Evolutionary conservation across 37 sponge, comb jelly and placozoan genomes (phyloP).

Genomic region (Ephydatia muelleri): DNA sequence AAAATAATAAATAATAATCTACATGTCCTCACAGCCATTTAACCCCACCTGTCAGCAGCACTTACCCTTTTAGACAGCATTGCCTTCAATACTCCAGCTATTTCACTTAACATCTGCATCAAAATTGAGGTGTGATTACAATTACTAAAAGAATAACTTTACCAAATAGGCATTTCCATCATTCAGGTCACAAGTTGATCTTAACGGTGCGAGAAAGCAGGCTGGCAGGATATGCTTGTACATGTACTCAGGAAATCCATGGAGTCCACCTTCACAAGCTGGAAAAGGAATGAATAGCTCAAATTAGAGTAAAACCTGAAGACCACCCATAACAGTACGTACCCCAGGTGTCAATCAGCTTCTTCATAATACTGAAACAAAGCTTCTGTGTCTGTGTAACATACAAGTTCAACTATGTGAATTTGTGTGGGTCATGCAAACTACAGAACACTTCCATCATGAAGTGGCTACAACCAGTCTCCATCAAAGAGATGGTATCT

Average conservation of each 20-base stretch:
- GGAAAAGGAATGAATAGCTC: neutral
- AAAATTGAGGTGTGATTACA: neutral
- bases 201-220: conserved; percentile 77
- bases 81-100: conserved; percentile 44
- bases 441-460: too few species aligned
- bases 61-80: conserved; percentile 37
- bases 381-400: conserved; percentile 66
- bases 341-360: conserved; percentile 81
- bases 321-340: neutral
- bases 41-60: neutral
- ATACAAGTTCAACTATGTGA: neutral
- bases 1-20: too few species aligned
- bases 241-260: conserved; percentile 67
- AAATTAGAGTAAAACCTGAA: neutral
- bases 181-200: conserved; percentile 67
- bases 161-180: conserved; percentile 76
- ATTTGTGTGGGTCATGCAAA: too few species aligned
- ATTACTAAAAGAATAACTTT: conserved; percentile 6
- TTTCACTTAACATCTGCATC: conserved; percentile 37
- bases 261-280: conserved; percentile 47
- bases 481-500: too few species aligned
- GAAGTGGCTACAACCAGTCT: too few species aligned
- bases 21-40: neutral
- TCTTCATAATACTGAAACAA: conserved; percentile 66
- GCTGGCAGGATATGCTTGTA: conserved; percentile 81